A percentile compares a stretch with the other conserved stretches of the same genome.
Evolutionary conservation across 2,797 vertebrate genomes (phyloP).

Genomic region (Borostomias antarcticus): DNA sequence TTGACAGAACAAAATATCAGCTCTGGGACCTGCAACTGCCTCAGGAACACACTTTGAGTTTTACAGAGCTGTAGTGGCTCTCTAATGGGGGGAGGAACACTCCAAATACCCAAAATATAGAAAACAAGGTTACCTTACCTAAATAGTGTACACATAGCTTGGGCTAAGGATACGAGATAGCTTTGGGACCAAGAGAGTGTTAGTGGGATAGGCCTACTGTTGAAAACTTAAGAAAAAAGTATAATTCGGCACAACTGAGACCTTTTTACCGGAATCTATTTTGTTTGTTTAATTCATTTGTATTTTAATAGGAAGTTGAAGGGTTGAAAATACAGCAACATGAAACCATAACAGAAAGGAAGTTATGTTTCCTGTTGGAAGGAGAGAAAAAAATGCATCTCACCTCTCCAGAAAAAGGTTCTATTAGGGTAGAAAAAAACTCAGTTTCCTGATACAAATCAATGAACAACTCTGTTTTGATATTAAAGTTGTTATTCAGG

Average conservation of each 20-base stretch:
- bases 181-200: conserved; percentile 16
- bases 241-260: conserved; percentile 11
- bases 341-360: conserved; percentile 37
- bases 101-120: conserved; percentile 22
- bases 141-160: conserved; percentile 25
- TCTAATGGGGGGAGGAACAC: conserved; percentile 33
- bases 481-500: conserved; percentile 68
- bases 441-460: conserved; percentile 61
- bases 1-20: conserved; percentile 50
- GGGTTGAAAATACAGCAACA: conserved; percentile 34
- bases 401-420: conserved; percentile 30
- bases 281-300: conserved; percentile 40
- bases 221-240: conserved; percentile 9
- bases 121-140: conserved; percentile 46
- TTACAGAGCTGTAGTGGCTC: conserved; percentile 42
- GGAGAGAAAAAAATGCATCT: conserved; percentile 21
- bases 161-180: conserved; percentile 31
- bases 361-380: conserved; percentile 31
- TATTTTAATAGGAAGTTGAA: conserved; percentile 32
- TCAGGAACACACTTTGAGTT: conserved; percentile 50
- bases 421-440: conserved; percentile 31
- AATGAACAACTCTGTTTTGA: conserved; percentile 62
- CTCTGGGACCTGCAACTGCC: conserved; percentile 51
- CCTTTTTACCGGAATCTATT: conserved; percentile 1
- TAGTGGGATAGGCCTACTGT: conserved; percentile 14